A percentile compares a stretch with the other conserved stretches of the same genome.
Evolutionary conservation across 1,140 invertebrate genomes (phyloP).

Genomic region (Hirudo medicinalis): DNA sequence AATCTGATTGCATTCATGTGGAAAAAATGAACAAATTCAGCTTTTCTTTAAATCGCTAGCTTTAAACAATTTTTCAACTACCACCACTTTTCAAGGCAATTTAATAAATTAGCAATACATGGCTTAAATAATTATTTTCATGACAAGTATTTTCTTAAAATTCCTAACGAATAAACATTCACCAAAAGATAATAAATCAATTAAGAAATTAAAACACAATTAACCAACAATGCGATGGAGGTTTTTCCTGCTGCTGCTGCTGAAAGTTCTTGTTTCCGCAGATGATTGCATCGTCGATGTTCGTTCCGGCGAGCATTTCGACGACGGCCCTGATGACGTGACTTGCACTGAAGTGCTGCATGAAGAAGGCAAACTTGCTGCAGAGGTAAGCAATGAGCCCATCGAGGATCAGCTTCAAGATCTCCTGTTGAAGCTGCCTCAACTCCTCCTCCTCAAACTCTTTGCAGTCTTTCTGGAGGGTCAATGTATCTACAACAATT

Average conservation of each 20-base stretch:
- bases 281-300: not conserved
- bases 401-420: not conserved
- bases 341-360: slow-evolving; percentile 8
- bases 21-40: too few species aligned
- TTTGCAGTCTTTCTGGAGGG: not conserved
- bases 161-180: not conserved
- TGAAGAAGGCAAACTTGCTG: not conserved
- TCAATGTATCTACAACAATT: not conserved
- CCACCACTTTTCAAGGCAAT: too few species aligned
- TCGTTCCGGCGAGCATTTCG: not conserved
- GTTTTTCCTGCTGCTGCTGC: not conserved
- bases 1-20: too few species aligned
- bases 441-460: not conserved
- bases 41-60: too few species aligned
- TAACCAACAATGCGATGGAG: not conserved
- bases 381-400: not conserved
- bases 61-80: too few species aligned
- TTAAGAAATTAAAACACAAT: not conserved
- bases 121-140: too few species aligned
- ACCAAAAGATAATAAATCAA: not conserved
- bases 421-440: not conserved
- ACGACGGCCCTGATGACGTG: not conserved
- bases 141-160: too few species aligned
- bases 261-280: not conserved
- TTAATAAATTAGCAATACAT: too few species aligned